These are phyloP conservation scores for Xestia rhomboidea DNA, from an alignment of 2,888 invertebrate genomes.

Conservation along the genomic window DNA sequence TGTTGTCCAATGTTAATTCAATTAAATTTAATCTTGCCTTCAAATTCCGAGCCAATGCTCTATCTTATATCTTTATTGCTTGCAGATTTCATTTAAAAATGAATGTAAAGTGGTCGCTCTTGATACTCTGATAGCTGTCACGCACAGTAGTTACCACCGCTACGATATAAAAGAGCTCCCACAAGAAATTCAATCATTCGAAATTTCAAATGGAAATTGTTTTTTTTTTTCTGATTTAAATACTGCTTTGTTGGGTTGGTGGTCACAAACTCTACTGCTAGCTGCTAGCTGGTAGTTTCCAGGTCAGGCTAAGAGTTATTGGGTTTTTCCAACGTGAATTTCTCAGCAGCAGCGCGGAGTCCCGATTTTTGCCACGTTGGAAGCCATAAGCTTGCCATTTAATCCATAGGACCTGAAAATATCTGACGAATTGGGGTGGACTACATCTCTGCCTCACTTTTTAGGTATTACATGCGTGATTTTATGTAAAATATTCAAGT, in stretches of 20 bases:
- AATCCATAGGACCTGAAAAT: too few relatives aligned
- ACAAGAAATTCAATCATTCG: conserved; percentile 26
- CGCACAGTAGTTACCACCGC: conserved; percentile 19
- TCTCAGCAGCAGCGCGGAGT: background rate
- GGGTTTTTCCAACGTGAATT: background rate
- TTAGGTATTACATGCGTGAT: background rate
- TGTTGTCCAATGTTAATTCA: background rate
- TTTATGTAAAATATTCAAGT: background rate
- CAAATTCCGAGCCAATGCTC: background rate
- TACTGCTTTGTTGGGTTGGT: background rate
- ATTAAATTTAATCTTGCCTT: background rate
- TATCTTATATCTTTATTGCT: conserved; percentile 6
- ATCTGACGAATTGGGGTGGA: too few relatives aligned
- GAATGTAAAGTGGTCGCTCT: conserved; percentile 18
- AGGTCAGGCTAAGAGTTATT: background rate
- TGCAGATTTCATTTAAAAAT: conserved; percentile 30
- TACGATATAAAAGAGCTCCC: conserved; percentile 20
- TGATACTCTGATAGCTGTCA: conserved; percentile 37
- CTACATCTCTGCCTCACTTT: background rate
- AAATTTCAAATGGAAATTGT: conserved; percentile 33
- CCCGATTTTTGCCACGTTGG: background rate
- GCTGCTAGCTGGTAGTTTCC: background rate
- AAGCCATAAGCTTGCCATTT: background rate
- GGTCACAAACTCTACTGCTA: background rate
- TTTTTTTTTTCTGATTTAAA: conserved; percentile 36